A percentile compares a stretch with the other conserved stretches of the same genome.
Conservation (phyloP, 2,797 vertebrate genomes). For the Heliangelus exortis region DNA sequence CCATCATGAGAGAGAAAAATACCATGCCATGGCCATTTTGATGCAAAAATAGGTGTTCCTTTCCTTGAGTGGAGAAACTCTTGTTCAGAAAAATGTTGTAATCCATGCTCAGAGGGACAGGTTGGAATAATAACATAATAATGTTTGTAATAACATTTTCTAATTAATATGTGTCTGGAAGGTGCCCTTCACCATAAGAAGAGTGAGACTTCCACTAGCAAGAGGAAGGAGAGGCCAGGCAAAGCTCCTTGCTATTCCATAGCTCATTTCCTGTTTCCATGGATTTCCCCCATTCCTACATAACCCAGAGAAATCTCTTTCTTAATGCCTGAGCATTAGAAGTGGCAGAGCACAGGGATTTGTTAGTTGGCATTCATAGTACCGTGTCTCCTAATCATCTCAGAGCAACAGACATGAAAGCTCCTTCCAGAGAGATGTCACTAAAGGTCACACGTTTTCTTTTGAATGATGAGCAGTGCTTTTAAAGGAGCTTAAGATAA, state of each 20-base stretch:
- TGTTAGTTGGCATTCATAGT: conserved; percentile 7
- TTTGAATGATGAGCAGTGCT: background rate
- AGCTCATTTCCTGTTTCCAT: background rate
- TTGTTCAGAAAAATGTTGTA: background rate
- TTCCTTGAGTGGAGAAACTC: background rate
- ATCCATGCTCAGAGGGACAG: background rate
- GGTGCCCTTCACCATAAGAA: background rate
- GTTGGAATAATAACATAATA: too few relatives aligned
- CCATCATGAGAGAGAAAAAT: background rate
- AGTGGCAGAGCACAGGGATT: background rate
- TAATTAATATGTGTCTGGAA: background rate
- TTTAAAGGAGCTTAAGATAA: conserved; percentile 65
- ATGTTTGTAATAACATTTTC: background rate
- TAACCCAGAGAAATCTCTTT: background rate
- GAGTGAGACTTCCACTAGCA: background rate
- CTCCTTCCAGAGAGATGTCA: conserved; percentile 20
- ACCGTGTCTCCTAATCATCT: conserved; percentile 10
- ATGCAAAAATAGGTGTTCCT: background rate
- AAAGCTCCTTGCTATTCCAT: background rate
- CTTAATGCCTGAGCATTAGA: conserved; percentile 9
- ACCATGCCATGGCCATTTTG: rapidly evolving
- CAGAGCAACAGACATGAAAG: conserved; percentile 14
- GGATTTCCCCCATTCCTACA: background rate
- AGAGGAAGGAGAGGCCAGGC: background rate
- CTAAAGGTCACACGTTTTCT: background rate